phyloP scores from a whole-genome alignment of 2,888 invertebrate species.

The Diadegma fenestrale region DNA sequence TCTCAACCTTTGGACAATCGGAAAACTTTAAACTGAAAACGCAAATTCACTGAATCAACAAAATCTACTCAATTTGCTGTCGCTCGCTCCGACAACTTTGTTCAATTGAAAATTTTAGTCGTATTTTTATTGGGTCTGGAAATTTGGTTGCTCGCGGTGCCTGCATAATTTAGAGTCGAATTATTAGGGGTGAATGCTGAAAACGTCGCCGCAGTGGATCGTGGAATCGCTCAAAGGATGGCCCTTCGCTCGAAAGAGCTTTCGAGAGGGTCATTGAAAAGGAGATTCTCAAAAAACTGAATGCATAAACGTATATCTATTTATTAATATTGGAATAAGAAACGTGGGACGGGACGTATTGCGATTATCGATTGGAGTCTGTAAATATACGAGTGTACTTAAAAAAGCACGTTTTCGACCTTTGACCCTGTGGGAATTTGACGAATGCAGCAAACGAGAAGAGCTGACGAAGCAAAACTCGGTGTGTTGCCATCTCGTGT shows the following conservation, averaged over 20 bases:
- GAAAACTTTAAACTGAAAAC: not conserved
- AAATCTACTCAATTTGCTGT: no score
- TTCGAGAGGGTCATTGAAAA: not conserved
- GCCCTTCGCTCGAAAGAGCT: not conserved
- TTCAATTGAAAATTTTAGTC: no score
- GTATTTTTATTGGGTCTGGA: no score
- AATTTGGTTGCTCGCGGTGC: no score
- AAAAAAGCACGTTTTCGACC: slow-evolving; percentile 57
- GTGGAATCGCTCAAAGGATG: not conserved
- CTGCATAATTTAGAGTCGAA: not conserved
- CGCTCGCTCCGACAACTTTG: no score
- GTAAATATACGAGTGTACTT: slow-evolving; percentile 32
- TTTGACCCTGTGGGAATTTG: slow-evolving; percentile 44
- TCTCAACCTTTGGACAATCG: not conserved
- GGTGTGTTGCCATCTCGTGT: not conserved
- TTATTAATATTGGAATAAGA: slow-evolving; percentile 20
- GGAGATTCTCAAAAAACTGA: not conserved
- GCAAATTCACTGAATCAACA: no score
- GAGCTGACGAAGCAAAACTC: slow-evolving; percentile 30
- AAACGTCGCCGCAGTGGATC: not conserved
- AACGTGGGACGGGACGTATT: not conserved
- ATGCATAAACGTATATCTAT: not conserved
- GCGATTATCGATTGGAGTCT: slow-evolving; percentile 51
- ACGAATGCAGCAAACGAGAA: slow-evolving; percentile 13
- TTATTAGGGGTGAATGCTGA: not conserved